Evolutionary conservation across 1,140 invertebrate species (phyloP), one percentile per base, ranked within the genome.

Genomic region (Orussus abietinus): DNA sequence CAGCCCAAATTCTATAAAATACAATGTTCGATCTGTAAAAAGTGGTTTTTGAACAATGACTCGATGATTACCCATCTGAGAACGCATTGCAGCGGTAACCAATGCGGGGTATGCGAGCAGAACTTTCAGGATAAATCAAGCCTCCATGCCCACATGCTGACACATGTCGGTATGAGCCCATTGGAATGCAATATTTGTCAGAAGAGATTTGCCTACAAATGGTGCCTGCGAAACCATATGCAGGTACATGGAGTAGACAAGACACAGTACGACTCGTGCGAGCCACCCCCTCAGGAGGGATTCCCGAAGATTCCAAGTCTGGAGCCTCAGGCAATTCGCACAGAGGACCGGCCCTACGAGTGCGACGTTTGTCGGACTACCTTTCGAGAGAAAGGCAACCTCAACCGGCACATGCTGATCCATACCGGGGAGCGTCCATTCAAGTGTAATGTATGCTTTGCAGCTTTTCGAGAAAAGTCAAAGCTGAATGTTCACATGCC

Each of bases 401-500:
- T 79, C 12, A 74, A 72, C 34, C 56, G 63, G 9, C 77, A 78
- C 32, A 52, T 70, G 42, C 45, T 67, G 14, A 69, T 62, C 15
- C 76, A 78, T 43, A 61, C 62, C 2, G 69, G 65, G 13, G 69
- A 75, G 32, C 75, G 69, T 61, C 71, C 62, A 41, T 79, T 59
- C 46, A 75, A 64, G 38, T 77, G 75, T 45, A 62, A 72, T 30
- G 44, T 72, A 12, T 80, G 77, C 43, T 70, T 65, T 13, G 73
- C 71, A 35, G 65, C 64, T 1, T 79, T 79, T 51, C 68, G 67
- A 21, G 62, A 69, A 19, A 69, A 63, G 76, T 83, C 53, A 3
- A 66, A 69, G 60, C 60, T 86, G n/a, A 72, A 81, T 47, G 80
- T 79, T 38, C 84, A 86, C 53, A 79, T 84, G 36, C 63, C 80